phyloP scores from a whole-genome alignment of 2,113 vertebrate genomes.

The Orientallactaga bullata region DNA sequence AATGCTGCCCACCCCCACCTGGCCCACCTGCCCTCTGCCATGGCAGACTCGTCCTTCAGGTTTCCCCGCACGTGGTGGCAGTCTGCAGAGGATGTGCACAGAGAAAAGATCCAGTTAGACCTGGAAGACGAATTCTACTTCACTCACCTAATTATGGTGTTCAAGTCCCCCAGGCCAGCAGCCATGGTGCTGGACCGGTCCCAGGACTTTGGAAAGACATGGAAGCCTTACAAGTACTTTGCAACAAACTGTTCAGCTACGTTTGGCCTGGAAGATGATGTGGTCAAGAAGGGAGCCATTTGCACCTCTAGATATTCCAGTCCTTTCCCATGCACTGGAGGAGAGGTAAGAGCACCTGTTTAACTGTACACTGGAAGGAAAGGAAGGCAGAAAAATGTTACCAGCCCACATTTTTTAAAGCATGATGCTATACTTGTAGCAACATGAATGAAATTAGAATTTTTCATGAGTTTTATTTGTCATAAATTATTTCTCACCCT shows the following conservation, averaged over 20 bases:
- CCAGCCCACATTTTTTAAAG: constrained; percentile 81
- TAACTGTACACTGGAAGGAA: constrained; percentile 58
- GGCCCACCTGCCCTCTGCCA: constrained; percentile 92
- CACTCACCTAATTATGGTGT: constrained; percentile 97
- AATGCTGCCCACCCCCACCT: constrained; percentile 87
- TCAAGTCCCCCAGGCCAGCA: constrained; percentile 94
- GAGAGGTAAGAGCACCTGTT: constrained; percentile 92
- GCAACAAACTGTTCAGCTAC: constrained; percentile 92
- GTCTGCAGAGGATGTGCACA: constrained; percentile 88
- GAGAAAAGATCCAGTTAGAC: constrained; percentile 94
- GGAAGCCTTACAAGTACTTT: constrained; percentile 95
- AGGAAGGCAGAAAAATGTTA: constrained; percentile 78
- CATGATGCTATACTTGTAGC: constrained; percentile 75
- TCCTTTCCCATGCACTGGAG: constrained; percentile 93
- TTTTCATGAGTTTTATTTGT: constrained; percentile 79
- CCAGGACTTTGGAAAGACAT: constrained; percentile 94
- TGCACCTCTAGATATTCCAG: constrained; percentile 97
- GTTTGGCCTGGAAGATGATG: constrained; percentile 92
- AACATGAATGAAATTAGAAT: constrained; percentile 81
- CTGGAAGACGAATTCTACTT: constrained; percentile 97
- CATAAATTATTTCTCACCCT: constrained; percentile 77
- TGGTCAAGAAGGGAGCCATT: constrained; percentile 86
- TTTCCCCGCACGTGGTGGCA: constrained; percentile 98
- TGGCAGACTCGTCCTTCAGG: constrained; percentile 97
- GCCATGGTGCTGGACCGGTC: constrained; percentile 97